These are phyloP conservation scores for Pseudoatta argentina DNA, from an alignment of 1,140 invertebrate genomes.

Conservation along the genomic window DNA sequence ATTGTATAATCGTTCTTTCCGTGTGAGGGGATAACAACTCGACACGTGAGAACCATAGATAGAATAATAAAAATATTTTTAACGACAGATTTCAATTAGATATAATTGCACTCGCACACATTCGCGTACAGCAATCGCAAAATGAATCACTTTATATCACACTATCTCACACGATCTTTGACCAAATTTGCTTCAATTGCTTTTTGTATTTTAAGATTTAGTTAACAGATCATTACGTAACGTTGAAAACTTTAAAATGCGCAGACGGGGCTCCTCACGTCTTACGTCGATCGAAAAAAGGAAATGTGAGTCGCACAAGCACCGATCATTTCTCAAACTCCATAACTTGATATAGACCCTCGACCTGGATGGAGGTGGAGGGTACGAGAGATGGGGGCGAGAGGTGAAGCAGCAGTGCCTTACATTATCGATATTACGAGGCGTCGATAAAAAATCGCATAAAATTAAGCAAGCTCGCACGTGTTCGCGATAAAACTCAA, in stretches of 20 bases:
- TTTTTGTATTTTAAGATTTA: background rate
- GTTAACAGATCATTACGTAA: slow-evolving; percentile 18
- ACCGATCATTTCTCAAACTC: slow-evolving; percentile 84
- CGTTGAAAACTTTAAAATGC: slow-evolving; percentile 25
- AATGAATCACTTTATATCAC: background rate
- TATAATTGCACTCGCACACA: background rate
- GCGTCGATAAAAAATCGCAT: slow-evolving; percentile 86
- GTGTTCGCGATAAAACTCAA: slow-evolving; percentile 79
- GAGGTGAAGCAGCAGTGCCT: slow-evolving; percentile 73
- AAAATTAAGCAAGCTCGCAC: slow-evolving; percentile 85
- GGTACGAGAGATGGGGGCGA: slow-evolving; percentile 28
- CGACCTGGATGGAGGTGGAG: slow-evolving; percentile 60
- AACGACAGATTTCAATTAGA: background rate
- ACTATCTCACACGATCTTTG: background rate
- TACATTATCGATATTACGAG: slow-evolving; percentile 86
- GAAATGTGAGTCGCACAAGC: slow-evolving; percentile 76
- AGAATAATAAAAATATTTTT: background rate
- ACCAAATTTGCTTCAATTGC: background rate
- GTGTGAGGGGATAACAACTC: background rate
- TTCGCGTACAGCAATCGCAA: background rate
- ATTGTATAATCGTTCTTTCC: too few species aligned
- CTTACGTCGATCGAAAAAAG: slow-evolving; percentile 62
- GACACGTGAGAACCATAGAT: background rate
- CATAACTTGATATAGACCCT: slow-evolving; percentile 83
- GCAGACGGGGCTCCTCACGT: background rate